Base-by-base conservation (phyloP, 2,888 invertebrate species). In the Phasia obesa region DNA sequence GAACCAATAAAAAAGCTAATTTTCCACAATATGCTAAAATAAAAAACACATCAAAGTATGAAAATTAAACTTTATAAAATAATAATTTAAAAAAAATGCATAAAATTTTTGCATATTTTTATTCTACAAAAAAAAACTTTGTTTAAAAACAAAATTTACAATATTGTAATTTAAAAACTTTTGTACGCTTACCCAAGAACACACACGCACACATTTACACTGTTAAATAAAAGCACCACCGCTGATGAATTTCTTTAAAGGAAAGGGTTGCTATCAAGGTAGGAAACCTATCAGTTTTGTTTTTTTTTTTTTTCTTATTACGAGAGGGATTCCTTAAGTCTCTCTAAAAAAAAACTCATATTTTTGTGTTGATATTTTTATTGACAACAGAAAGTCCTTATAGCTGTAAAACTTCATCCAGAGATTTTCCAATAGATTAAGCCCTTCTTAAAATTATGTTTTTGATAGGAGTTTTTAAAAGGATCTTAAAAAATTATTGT, bases 131-230 rank as follows among this genome's bases (percentile, higher is more conserved):
- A 31, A 44, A 44, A 25, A 67, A 75, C 17, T 67, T 57, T 38
- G 19, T 42, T 31, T 11, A 44, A 47, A 55, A 57, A 47, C 9
- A 75, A 71, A 60, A 38, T 67, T 59, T 76, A 59, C 21, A 69
- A 44, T 44, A 60, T 60, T 23, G 51, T 69, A 76, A 69, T 78
- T 65, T 78, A 21, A 64, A 78, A 78, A 71, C 27, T 71, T 78
- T 78, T 49, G 15, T 11, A 17, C n/a, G 4, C 19, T 17, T 4
- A n/a, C 25, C 2, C n/a, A 25, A 15, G 15, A n/a, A 53, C 53
- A 55, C 27, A 55, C 25, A 53, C 7, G 2, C 17, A 31, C 7
- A 57, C 17, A 17, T 6, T 13, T 5, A 3, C 23, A n/a, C 15
- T 17, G 15, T 42, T 13, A 42, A n/a, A 2, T n/a, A 42, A 35